Evolutionary conservation across 92 coral and sea anemone genomes (phyloP).

Genomic region (Zoanthus solanderi): DNA sequence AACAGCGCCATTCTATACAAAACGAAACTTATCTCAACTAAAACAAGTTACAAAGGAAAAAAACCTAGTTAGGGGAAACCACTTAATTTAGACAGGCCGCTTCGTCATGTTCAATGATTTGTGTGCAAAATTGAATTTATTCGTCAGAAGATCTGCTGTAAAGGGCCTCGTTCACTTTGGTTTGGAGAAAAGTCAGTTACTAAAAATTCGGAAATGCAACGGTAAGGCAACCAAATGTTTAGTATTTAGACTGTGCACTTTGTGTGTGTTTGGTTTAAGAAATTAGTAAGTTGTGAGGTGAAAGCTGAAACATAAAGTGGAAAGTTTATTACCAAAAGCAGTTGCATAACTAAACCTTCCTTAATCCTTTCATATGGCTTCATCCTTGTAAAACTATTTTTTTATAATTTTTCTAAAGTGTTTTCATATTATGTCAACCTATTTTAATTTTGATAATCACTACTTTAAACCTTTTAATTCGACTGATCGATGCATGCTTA

Average conservation of each 20-base stretch:
- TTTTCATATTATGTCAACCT: not conserved
- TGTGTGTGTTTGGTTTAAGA: not conserved
- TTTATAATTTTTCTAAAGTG: not conserved
- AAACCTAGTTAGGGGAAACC: not conserved
- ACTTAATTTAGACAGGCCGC: not conserved
- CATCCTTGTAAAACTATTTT: not conserved
- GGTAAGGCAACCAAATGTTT: slow-evolving; percentile 16
- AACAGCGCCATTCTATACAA: slow-evolving; percentile 37
- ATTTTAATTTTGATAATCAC: not conserved
- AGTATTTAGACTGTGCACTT: not conserved
- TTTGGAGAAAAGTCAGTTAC: slow-evolving; percentile 33
- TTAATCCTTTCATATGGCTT: not conserved
- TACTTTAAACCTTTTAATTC: not conserved
- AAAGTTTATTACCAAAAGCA: not conserved
- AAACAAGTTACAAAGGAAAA: not conserved
- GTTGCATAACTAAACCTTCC: not conserved
- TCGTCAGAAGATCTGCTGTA: slow-evolving; percentile 14
- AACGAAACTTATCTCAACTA: not conserved
- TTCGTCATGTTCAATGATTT: slow-evolving; percentile 15
- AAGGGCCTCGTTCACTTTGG: slow-evolving; percentile 19
- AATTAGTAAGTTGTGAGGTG: not conserved
- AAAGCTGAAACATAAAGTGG: not conserved
- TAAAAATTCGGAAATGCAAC: slow-evolving; percentile 29
- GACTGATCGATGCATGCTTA: not conserved
- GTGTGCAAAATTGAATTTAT: not conserved